Base-by-base conservation (phyloP, 2,113 vertebrate genomes). In the Myanophis thanlyinensis region DNA sequence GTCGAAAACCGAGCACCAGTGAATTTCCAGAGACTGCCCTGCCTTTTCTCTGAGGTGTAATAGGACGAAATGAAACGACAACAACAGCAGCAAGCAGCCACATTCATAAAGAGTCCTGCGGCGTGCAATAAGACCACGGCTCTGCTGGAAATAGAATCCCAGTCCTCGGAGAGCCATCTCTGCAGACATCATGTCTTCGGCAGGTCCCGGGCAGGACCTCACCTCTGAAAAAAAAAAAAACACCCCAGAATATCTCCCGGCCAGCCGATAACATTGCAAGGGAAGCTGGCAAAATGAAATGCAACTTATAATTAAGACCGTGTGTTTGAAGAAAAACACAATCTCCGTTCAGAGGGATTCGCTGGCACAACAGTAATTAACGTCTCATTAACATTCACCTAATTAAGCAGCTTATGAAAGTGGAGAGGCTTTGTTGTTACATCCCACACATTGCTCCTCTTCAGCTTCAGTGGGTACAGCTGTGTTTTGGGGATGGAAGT, bases 341-440 rank as follows among this genome's bases (percentile, higher is more conserved):
- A 98, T 97, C 97, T 98, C 97, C 46, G 23, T 98, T 98, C 97
- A 87, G 96, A 97, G 97, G 97, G 97, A 98, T 97, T 96, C 87
- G 54, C 95, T 94, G 96, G 97, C 97, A 98, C 98, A 98, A 98
- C 97, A 98, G 97, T 98, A 98, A 98, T 98, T 98, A 98, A 98
- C 96, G 96, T 98, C 98, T 98, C 98, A 98, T 98, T 98, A 98
- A 98, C 98, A 98, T 98, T 97, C 92, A 96, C 97, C 97, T 98
- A 98, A 98, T 98, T 98, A 98, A 98, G 98, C 97, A 97, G 97
- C 97, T 98, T 98, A 98, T 97, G 97, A 97, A 97, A 98, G 96
- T 96, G 97, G 97, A 94, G 97, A 93, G 96, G 30, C 97, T 62
- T 46, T 54, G 44, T 47, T 20, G 13, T 4, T 47, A 20, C 84